A percentile compares a stretch with the other conserved stretches of the same genome.
Evolutionary conservation across 2,113 vertebrate species (phyloP).

Genomic region (Myrmophylax atrothorax): DNA sequence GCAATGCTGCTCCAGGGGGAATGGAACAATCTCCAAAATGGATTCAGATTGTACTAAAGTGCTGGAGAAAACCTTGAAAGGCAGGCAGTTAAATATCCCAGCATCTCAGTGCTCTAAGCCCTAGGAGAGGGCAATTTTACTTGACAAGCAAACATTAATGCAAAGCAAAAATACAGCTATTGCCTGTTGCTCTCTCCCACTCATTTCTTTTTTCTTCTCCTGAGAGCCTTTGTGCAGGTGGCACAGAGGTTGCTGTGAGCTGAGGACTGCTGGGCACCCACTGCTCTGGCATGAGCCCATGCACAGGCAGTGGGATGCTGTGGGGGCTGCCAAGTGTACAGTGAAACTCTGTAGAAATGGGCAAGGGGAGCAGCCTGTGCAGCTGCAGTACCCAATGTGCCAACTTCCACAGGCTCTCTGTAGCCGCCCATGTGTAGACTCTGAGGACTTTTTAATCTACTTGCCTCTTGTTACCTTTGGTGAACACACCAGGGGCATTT

Average conservation of each 20-base stretch:
- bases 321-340: not conserved
- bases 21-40: not conserved
- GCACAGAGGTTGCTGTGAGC: not conserved
- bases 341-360: not conserved
- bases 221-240: not conserved
- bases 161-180: not conserved
- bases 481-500: not conserved
- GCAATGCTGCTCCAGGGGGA: not conserved
- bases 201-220: not conserved
- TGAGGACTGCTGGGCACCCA: not conserved
- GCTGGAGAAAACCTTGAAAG: not conserved
- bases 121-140: not conserved
- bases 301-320: fast-evolving
- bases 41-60: not conserved
- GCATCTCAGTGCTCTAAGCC: not conserved
- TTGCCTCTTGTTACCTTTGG: not conserved
- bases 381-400: not conserved
- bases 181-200: not conserved
- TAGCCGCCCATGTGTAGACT: not conserved
- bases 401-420: not conserved
- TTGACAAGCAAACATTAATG: not conserved
- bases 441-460: not conserved
- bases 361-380: not conserved
- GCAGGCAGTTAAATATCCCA: not conserved
- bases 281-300: not conserved